phyloP scores from a whole-genome alignment of 37 sponge, comb jelly and placozoan genomes.

The Hormiphora californensis region DNA sequence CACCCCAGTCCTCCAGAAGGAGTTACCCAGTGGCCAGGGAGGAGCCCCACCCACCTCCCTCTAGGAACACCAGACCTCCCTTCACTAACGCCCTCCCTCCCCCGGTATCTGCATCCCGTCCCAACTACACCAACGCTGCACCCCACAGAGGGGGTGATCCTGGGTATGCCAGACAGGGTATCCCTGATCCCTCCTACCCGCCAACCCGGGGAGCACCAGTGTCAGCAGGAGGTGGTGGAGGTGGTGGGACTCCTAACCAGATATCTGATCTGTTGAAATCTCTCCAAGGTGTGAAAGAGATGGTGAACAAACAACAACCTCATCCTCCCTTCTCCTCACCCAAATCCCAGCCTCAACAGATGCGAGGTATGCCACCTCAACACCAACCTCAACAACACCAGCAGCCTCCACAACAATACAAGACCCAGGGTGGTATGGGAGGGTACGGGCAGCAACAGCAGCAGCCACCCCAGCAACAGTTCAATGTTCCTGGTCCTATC shows the following conservation, averaged over 20 bases:
- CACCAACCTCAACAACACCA: not conserved
- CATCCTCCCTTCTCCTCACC: not conserved
- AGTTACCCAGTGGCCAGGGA: too few species aligned
- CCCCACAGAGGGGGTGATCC: not conserved
- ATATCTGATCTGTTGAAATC: conserved; percentile 41
- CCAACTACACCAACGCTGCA: not conserved
- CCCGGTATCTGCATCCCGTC: too few species aligned
- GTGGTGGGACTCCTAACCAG: not conserved
- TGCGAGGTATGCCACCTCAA: not conserved
- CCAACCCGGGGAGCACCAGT: too few species aligned
- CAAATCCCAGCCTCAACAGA: not conserved
- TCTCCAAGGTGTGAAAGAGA: conserved; percentile 41
- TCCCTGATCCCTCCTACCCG: not conserved
- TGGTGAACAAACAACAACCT: conserved; percentile 28
- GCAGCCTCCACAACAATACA: not conserved
- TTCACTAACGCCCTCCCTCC: too few species aligned
- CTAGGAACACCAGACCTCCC: too few species aligned
- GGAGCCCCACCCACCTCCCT: conserved; percentile 2
- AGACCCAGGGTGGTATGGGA: conserved; percentile 1
- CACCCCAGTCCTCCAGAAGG: too few species aligned
- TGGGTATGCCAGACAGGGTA: not conserved
- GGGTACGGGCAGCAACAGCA: not conserved
- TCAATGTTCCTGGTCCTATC: not conserved
- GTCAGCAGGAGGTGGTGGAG: not conserved
- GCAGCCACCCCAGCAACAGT: not conserved